These are phyloP conservation scores for Euleptes europaea DNA, from an alignment of 2,113 vertebrate genomes.

Conservation along the genomic window DNA sequence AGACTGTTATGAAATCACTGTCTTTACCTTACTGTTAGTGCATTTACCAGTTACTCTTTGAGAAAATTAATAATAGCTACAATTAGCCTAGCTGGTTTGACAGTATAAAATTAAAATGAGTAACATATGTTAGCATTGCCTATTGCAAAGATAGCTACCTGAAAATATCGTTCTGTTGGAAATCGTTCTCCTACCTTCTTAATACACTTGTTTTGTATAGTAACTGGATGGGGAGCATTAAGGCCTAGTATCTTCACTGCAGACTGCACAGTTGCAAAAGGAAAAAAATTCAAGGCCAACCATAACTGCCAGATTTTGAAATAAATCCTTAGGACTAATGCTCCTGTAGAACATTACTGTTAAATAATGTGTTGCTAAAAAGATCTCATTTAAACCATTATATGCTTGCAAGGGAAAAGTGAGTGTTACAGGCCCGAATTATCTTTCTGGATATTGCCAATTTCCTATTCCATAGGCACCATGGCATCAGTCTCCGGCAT, in stretches of 20 bases:
- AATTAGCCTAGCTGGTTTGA: not conserved
- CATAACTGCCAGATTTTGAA: too few species aligned
- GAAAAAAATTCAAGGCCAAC: too few species aligned
- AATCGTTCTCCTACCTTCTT: not conserved
- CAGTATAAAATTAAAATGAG: not conserved
- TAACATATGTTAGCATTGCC: not conserved
- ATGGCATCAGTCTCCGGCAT: too few species aligned
- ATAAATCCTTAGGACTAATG: too few species aligned
- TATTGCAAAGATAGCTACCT: not conserved
- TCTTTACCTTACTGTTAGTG: not conserved
- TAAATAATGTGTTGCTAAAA: too few species aligned
- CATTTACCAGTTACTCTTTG: not conserved
- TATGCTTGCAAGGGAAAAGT: too few species aligned
- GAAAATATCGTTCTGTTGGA: not conserved
- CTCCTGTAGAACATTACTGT: too few species aligned
- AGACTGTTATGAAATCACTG: not conserved
- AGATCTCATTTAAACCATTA: too few species aligned
- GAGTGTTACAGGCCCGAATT: too few species aligned
- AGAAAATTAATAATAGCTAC: not conserved
- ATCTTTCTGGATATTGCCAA: too few species aligned
- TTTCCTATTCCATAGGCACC: too few species aligned
- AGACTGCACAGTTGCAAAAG: too few species aligned
- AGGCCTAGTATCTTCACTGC: not conserved
- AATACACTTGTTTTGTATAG: not conserved
- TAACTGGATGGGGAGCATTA: not conserved